phyloP scores from a whole-genome alignment of 2,797 vertebrate genomes.

The Ctenochaetus hawaiiensis region DNA sequence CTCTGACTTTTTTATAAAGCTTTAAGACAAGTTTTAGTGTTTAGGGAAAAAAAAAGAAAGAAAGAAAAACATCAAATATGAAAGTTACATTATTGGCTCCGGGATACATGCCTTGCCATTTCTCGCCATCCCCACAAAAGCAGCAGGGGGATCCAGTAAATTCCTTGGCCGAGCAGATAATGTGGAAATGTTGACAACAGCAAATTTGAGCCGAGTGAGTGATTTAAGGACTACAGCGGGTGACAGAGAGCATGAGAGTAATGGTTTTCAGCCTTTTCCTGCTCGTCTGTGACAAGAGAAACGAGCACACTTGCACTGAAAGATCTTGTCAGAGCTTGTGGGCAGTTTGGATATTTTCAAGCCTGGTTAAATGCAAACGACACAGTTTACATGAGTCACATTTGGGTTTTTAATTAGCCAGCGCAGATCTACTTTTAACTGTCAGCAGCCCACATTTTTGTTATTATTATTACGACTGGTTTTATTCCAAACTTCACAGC shows the following conservation, averaged over 20 bases:
- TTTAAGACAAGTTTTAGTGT: conserved; percentile 34
- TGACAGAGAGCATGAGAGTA: conserved; percentile 73
- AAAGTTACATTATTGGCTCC: conserved; percentile 72
- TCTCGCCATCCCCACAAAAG: conserved; percentile 69
- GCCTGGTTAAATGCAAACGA: conserved; percentile 64
- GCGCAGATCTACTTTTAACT: conserved; percentile 58
- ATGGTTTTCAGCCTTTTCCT: conserved; percentile 73
- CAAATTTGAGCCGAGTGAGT: conserved; percentile 78
- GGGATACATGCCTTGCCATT: conserved; percentile 63
- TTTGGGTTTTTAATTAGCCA: conserved; percentile 68
- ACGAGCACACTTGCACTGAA: conserved; percentile 61
- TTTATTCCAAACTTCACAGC: conserved; percentile 49
- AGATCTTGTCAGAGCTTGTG: conserved; percentile 72
- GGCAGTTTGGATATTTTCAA: conserved; percentile 67
- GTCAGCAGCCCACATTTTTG: conserved; percentile 45
- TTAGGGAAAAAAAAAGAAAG: conserved; percentile 3
- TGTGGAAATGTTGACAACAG: conserved; percentile 84
- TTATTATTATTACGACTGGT: conserved; percentile 20
- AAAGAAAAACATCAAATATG: conserved; percentile 49
- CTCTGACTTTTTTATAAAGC: conserved; percentile 23
- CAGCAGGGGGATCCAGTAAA: conserved; percentile 78
- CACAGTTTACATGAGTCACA: conserved; percentile 64
- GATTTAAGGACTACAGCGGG: conserved; percentile 76
- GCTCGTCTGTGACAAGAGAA: conserved; percentile 63
- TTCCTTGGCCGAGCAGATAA: conserved; percentile 79